These are phyloP conservation scores for Archips crataeganus DNA, from an alignment of 2,888 invertebrate genomes.

Conservation along the genomic window DNA sequence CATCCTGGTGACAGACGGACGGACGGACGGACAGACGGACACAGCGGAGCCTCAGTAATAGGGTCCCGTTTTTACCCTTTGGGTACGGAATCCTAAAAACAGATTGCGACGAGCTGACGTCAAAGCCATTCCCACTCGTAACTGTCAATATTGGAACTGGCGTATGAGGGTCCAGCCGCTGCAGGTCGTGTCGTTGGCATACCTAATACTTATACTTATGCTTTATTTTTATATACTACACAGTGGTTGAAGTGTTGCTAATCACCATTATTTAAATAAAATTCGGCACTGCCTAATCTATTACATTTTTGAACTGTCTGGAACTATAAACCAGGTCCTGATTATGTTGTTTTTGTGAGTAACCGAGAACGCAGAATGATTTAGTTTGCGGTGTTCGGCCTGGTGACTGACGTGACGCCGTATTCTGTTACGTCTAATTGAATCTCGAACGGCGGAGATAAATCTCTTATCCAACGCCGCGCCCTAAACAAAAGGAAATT, in stretches of 20 bases:
- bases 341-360: background rate
- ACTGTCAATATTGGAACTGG: too few species aligned
- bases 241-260: background rate
- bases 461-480: slow-evolving; percentile 9
- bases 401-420: background rate
- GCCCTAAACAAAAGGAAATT: slow-evolving; percentile 8
- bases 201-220: too few species aligned
- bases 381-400: background rate
- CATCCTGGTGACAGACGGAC: too few species aligned
- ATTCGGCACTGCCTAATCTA: too few species aligned
- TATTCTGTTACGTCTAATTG: background rate
- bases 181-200: background rate
- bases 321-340: too few species aligned
- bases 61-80: too few species aligned
- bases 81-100: background rate
- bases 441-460: background rate
- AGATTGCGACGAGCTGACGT: background rate
- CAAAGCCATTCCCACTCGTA: background rate
- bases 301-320: too few species aligned
- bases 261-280: too few species aligned
- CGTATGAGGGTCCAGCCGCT: background rate
- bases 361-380: too few species aligned
- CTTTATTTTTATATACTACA: background rate
- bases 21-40: too few species aligned
- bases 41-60: too few species aligned